Base-by-base conservation (phyloP, 30 jellyfish, hydroid and myxozoan species). In the Mastigias papua region DNA sequence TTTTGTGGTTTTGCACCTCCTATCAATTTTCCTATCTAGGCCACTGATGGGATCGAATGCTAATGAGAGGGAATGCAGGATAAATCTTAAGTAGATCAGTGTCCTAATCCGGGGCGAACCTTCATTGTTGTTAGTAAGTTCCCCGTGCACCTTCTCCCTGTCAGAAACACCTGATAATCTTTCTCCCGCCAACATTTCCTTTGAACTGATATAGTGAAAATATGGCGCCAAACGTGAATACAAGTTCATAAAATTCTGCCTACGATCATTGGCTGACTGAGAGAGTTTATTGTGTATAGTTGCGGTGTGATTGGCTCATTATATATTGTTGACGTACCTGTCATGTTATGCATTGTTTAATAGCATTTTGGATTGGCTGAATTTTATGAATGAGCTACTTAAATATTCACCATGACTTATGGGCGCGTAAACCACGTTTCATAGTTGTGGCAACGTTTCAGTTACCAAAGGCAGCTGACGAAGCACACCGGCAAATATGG, bases 391-490 rank as follows among this genome's bases (percentile, higher is more conserved):
- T 80, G 90, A 51, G 22, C 32, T 32, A 16, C 66, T 20, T 22
- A 27, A 8, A 20, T 22, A 33, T 27, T 63, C 50, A 11, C 17
- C 2, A 60, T 65, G 67, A n/a, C 4, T 30, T 20, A 29, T 82
- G 6, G 86, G 58, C 54, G 78, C 92, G 75, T 32, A 68, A 68
- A 82, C 92, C 85, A 67, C 86, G 78, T 70, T 50, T 32, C 48
- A 16, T 35, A 1, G 29, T 66, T 16, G 57, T 17, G 60, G 64
- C 5, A 28, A 10, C 26, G 80, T 6, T 23, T 2, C n/a, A n/a
- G n/a, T n/a, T n/a, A n/a, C n/a, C n/a, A n/a, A n/a, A n/a, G n/a
- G n/a, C n/a, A n/a, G n/a, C n/a, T n/a, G n/a, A n/a, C n/a, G n/a
- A n/a, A n/a, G n/a, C n/a, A n/a, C 54, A 4, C 13, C 13, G 13